Conservation (phyloP, 2,797 vertebrate genomes). For the Lithobates pipiens region DNA sequence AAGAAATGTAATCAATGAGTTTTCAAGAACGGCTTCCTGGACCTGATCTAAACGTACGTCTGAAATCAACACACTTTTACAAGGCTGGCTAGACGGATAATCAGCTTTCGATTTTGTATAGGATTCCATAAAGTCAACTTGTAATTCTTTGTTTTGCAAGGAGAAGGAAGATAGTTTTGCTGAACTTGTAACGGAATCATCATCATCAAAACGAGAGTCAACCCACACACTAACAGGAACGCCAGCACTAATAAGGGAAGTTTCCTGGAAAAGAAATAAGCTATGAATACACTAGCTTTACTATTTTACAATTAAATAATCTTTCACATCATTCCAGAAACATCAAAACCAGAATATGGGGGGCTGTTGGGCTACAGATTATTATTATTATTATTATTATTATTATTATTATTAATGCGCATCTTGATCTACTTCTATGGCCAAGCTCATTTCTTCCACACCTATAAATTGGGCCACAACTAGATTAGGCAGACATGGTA, state of each 20-base stretch:
- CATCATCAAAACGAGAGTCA: neutral
- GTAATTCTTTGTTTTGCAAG: neutral
- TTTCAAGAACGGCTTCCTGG: neutral
- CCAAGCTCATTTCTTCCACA: no score
- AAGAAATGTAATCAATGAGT: neutral
- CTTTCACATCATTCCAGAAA: no score
- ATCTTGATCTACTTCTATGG: no score
- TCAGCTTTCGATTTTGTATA: neutral
- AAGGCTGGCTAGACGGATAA: neutral
- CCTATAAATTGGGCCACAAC: no score
- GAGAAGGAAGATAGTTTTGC: neutral
- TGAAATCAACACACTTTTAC: neutral
- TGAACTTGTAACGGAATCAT: neutral
- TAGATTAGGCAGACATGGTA: no score
- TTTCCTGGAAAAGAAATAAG: slow-evolving; percentile 26
- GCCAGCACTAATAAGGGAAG: neutral
- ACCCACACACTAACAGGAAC: slow-evolving; percentile 17
- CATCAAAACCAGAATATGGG: no score
- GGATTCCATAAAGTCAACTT: neutral
- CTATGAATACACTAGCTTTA: neutral
- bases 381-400: no score
- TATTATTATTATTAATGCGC: no score
- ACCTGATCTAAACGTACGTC: neutral
- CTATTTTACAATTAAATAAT: neutral
- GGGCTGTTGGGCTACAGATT: no score